Base-by-base conservation (phyloP, 2,797 vertebrate species). In the Tamandua tetradactyla region DNA sequence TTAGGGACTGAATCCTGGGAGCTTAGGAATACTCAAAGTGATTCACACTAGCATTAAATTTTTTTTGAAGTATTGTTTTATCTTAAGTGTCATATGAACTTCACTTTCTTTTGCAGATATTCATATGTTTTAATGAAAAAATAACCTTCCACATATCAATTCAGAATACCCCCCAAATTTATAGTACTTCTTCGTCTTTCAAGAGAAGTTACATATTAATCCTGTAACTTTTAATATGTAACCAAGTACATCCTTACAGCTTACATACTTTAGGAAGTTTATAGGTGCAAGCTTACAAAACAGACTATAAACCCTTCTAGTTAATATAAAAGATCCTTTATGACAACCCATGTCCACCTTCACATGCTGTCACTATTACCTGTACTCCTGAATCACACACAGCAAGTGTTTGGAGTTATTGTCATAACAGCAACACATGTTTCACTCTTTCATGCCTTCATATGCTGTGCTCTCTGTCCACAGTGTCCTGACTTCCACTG, bases 51-150 rank as follows among this genome's bases (percentile, higher is more conserved):
- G 52, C 15, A 72, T 20, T 55, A 8, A 84, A 79, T 81, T 71
- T 59, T 7, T 66, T 81, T 69, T 17, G 1, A 81, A 84, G 42
- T 23, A 14, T 15, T 47, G 14, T 40, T 79, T 57, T 49, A 62
- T 42, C 8, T 84, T 74, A 79, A 95, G 69, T 75, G 57, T 18
- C 57, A 61, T n/a, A n/a, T 76, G 15, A 5, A 62, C 57, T 79
- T 90, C 88, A 1, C 57, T 6, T 59, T 87, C 37, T 32, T 75
- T 8, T 62, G 42, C 20, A 68, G 7, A 40, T 81, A 81, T 7
- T 78, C 35, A 27, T 37, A 12, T 18, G 17, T 47, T 78, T 89
- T 74, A 83, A 68, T 14, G 47, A 52, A 87, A n/a, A 89, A 86
- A 88, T 52, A 55, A 89, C 7, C 5, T 44, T 20, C 57, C 5